Evolutionary conservation across 2,797 vertebrate species (phyloP), one percentile per base, ranked within the genome.

Genomic region (Poeciliopsis turneri): DNA sequence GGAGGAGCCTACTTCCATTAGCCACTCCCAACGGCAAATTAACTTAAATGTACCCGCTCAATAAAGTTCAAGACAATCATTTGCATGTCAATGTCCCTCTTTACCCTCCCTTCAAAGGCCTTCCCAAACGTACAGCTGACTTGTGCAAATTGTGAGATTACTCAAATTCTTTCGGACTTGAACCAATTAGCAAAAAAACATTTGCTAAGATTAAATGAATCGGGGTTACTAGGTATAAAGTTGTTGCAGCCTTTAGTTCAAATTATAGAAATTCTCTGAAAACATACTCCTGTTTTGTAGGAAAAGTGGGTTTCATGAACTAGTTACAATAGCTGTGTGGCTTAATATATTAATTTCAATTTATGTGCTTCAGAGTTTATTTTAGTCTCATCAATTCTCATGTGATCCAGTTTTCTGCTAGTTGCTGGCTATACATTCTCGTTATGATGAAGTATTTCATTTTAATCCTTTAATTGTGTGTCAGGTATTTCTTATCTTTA

Each of bases 11-110:
- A 91, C 93, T 94, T 95, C 95, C 94, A 95, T 95, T 95, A 95
- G 93, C 94, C 93, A 94, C 94, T 94, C 94, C 94, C 93, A 93
- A 91, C 88, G 89, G 93, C 93, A 95, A 95, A 95, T 95, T 93
- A 95, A 95, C 95, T 95, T 95, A 95, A 96, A 95, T 94, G 94
- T 94, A 91, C 84, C 89, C 93, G 93, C 90, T 95, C 94, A 93
- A 95, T 95, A 95, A 92, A 92, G 92, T 94, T 95, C 91, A 93
- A 93, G 93, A 93, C 92, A 90, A 94, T 94, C 93, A 95, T 95
- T 95, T 95, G 94, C 92, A 94, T 94, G 94, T 95, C 93, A 96
- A 94, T 95, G 94, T 95, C 90, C 88, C 88, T 90, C 88, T 91
- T 92, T 46, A 2, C n/a, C 28, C 57, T 33, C 28, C 45, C 75